Conservation (phyloP, 2,113 vertebrate species). For the Andinoacara biseriatus region DNA sequence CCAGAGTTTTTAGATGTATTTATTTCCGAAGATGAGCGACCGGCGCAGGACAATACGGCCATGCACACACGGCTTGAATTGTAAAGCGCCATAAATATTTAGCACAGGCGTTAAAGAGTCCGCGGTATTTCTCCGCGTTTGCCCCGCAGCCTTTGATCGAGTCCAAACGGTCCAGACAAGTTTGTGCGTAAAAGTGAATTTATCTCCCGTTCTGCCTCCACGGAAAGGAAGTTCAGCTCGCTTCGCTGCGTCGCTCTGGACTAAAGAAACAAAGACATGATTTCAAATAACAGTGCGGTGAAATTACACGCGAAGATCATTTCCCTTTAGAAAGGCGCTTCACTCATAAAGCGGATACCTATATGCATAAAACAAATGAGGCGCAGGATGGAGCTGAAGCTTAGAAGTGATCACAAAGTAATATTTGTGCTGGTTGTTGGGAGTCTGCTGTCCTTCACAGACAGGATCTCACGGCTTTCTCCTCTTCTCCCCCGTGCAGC, state of each 20-base stretch:
- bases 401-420: conserved; percentile 35
- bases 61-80: conserved; percentile 50
- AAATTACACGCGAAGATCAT: conserved; percentile 49
- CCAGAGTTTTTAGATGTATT: conserved; percentile 28
- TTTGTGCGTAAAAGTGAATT: conserved; percentile 62
- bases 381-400: conserved; percentile 41
- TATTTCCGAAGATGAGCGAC: conserved; percentile 13
- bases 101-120: conserved; percentile 68
- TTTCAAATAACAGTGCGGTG: conserved; percentile 11
- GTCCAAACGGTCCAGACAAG: conserved; percentile 64
- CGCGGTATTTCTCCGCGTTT: conserved; percentile 41
- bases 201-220: conserved; percentile 21
- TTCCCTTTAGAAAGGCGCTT: conserved; percentile 52
- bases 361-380: conserved; percentile 51
- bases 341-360: conserved; percentile 55
- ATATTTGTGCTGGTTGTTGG: conserved; percentile 9
- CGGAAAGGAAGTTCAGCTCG: neutral
- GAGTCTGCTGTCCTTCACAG: conserved; percentile 44
- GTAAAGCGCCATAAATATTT: conserved; percentile 63
- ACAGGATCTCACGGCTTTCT: conserved; percentile 59
- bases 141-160: conserved; percentile 60
- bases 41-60: neutral
- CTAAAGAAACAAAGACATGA: conserved; percentile 27
- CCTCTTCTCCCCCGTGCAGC: conserved; percentile 58
- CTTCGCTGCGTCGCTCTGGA: neutral